Evolutionary conservation across 2,113 vertebrate species (phyloP).

Genomic region (Vulpes vulpes): DNA sequence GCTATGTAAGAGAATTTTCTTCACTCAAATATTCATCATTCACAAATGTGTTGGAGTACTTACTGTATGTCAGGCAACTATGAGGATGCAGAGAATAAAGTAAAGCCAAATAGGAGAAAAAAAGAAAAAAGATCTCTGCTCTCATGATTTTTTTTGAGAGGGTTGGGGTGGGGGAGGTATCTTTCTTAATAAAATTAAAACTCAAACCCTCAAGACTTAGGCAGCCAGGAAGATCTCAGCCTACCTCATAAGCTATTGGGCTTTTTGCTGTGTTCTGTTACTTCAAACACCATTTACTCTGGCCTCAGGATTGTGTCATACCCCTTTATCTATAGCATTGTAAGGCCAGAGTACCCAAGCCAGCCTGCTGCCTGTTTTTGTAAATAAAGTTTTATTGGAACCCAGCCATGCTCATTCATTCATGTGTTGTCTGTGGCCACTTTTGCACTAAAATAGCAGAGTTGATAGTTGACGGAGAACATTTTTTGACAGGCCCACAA

Average conservation of each 20-base stretch:
- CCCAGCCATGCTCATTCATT: not conserved
- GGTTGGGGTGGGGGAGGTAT: not conserved
- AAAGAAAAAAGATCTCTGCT: not conserved
- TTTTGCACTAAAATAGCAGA: not conserved
- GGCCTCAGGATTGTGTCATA: no score
- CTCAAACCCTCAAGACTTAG: not conserved
- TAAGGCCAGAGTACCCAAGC: not conserved
- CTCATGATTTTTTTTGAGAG: not conserved
- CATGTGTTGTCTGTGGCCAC: not conserved
- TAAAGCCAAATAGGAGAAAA: not conserved
- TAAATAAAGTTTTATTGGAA: constrained; percentile 7
- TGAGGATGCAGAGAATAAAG: not conserved
- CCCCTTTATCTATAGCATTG: not conserved
- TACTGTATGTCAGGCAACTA: not conserved
- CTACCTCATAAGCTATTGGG: not conserved
- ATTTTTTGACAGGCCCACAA: not conserved
- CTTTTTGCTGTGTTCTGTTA: not conserved
- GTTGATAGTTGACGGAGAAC: not conserved
- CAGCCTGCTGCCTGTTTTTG: not conserved
- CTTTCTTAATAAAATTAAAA: not conserved
- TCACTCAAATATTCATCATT: not conserved
- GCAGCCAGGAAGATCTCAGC: not conserved
- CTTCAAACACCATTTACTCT: not conserved
- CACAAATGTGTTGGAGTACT: not conserved
- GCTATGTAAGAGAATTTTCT: not conserved